These are phyloP conservation scores for Elanus axillaris DNA, from an alignment of 2,113 vertebrate species.

Conservation along the genomic window DNA sequence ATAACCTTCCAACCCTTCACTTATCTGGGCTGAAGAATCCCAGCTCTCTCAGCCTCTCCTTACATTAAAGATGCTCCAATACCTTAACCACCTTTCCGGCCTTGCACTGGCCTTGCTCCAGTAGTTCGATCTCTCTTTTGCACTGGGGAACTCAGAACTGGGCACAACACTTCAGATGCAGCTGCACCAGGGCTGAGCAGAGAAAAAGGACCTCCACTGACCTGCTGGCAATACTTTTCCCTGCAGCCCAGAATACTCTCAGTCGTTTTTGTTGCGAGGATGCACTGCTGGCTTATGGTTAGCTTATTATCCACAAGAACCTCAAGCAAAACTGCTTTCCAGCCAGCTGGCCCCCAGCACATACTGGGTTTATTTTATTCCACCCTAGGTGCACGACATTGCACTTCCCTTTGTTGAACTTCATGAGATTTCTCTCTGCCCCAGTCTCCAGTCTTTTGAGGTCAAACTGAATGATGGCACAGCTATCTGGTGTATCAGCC, in stretches of 20 bases:
- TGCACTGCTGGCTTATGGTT: not conserved
- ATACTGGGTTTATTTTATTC: not conserved
- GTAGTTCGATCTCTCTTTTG: not conserved
- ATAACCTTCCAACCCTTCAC: not conserved
- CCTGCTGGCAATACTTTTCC: not conserved
- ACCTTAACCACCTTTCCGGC: not conserved
- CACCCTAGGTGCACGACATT: not conserved
- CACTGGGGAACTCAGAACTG: not conserved
- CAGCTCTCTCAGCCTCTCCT: not conserved
- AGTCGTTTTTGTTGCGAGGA: accelerated
- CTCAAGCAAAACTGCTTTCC: not conserved
- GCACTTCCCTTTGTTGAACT: not conserved
- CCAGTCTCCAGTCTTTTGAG: not conserved
- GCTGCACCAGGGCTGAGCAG: not conserved
- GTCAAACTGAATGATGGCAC: not conserved
- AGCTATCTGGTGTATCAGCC: not conserved
- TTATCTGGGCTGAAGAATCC: not conserved
- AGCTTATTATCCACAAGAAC: not conserved
- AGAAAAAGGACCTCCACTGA: not conserved
- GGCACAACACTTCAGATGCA: not conserved
- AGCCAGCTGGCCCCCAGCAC: not conserved
- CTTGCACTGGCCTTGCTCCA: not conserved
- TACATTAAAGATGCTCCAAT: not conserved
- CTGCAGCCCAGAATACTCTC: not conserved
- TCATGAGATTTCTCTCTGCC: not conserved